phyloP scores from a whole-genome alignment of 2,113 vertebrate genomes.

The Gorilla gorilla region DNA sequence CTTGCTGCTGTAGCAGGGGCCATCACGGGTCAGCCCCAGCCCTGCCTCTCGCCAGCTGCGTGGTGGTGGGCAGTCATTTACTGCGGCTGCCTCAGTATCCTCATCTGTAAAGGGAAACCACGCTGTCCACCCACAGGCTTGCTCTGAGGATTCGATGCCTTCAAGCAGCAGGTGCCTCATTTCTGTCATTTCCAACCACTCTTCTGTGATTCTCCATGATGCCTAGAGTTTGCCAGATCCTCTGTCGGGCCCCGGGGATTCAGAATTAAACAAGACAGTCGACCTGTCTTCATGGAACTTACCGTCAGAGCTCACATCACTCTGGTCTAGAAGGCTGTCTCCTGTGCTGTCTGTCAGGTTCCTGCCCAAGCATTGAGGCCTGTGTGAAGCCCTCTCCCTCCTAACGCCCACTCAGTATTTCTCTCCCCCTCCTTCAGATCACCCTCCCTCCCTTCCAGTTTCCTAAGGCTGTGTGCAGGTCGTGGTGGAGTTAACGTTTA shows the following conservation, averaged over 20 bases:
- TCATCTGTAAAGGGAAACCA: not conserved
- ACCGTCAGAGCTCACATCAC: not conserved
- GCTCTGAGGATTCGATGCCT: not conserved
- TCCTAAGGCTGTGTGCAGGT: not conserved
- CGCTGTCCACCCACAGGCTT: not conserved
- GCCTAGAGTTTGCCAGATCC: not conserved
- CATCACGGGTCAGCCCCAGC: not conserved
- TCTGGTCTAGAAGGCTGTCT: not conserved
- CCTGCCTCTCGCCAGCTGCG: not conserved
- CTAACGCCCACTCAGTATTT: not conserved
- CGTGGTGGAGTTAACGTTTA: not conserved
- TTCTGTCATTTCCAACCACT: not conserved
- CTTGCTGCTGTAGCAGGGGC: not conserved
- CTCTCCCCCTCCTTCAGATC: not conserved
- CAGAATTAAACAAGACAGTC: not conserved
- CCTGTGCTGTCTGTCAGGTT: not conserved
- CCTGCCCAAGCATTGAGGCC: not conserved
- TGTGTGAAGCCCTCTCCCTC: not conserved
- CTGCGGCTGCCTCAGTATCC: too few relatives aligned
- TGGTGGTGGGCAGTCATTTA: fast-evolving
- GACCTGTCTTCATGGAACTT: not conserved
- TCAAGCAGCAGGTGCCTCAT: not conserved
- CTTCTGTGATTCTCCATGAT: not conserved
- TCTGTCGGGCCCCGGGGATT: not conserved
- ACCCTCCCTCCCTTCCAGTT: not conserved